phyloP scores from a whole-genome alignment of 2,888 invertebrate genomes.

The Drosophila siamana region DNA sequence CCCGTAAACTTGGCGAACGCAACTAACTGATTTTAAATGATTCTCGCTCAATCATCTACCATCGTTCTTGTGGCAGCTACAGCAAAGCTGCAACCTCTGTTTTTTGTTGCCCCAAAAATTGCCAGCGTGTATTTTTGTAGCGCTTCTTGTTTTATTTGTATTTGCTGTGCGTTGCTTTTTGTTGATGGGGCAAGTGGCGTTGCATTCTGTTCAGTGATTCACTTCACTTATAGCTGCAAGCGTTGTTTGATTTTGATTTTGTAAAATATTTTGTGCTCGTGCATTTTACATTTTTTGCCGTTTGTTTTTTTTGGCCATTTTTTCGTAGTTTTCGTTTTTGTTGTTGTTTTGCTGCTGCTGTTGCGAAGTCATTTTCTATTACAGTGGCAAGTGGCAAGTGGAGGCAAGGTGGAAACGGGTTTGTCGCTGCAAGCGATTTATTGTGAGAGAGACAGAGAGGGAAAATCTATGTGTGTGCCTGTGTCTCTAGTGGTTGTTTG shows the following conservation, averaged over 20 bases:
- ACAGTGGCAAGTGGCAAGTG: conserved; percentile 31
- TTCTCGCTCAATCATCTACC: conserved; percentile 17
- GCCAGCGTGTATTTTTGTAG: background rate
- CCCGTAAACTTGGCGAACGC: conserved; percentile 15
- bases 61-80: conserved; percentile 29
- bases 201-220: conserved; percentile 62
- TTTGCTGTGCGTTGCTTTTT: conserved; percentile 5
- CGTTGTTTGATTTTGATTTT: conserved; percentile 80
- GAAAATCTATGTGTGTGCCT: conserved; percentile 26
- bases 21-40: conserved; percentile 28
- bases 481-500: conserved; percentile 40
- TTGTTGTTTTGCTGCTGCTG: background rate
- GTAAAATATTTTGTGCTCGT: conserved; percentile 73
- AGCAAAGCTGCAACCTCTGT: conserved; percentile 2
- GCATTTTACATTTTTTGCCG: conserved; percentile 68
- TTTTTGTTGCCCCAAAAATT: background rate
- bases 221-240: conserved; percentile 72
- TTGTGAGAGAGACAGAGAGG: conserved; percentile 26
- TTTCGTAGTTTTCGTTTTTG: too few relatives aligned
- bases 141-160: background rate
- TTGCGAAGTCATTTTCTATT: conserved; percentile 11
- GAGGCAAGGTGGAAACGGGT: conserved; percentile 29
- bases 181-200: conserved; percentile 42
- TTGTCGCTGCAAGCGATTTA: conserved; percentile 75
- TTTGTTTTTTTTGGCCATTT: conserved; percentile 42